phyloP scores from a whole-genome alignment of 1,140 invertebrate species.

The Dufourea novaeangliae region DNA sequence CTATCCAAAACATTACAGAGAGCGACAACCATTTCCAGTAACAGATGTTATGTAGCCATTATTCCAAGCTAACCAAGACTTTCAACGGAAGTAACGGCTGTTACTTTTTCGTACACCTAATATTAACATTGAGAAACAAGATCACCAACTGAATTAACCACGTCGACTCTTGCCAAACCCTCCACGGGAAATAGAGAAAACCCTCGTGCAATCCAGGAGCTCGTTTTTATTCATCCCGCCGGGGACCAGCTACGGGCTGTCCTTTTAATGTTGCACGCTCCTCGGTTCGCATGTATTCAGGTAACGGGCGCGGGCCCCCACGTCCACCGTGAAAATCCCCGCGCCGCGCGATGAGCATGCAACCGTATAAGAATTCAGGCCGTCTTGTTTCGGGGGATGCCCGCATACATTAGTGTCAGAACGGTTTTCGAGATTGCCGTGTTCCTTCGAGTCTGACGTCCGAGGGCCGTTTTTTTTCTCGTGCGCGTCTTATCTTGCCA shows the following conservation, averaged over 20 bases:
- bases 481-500: neutral
- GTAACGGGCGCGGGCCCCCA: neutral
- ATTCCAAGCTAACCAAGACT: too few species aligned
- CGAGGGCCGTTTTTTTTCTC: neutral
- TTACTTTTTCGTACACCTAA: too few species aligned
- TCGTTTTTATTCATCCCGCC: slow-evolving; percentile 10
- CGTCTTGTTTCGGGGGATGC: slow-evolving; percentile 39
- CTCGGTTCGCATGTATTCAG: slow-evolving; percentile 12
- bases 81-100: too few species aligned
- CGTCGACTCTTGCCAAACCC: too few species aligned
- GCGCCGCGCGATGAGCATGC: slow-evolving; percentile 25
- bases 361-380: slow-evolving; percentile 30
- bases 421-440: slow-evolving; percentile 38
- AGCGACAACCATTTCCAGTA: too few species aligned
- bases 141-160: too few species aligned
- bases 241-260: slow-evolving; percentile 20
- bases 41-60: too few species aligned
- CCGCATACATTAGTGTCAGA: slow-evolving; percentile 55
- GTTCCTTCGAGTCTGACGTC: slow-evolving; percentile 27
- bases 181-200: slow-evolving; percentile 2
- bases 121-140: too few species aligned
- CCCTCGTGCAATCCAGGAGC: neutral
- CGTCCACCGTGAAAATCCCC: slow-evolving; percentile 39
- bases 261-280: slow-evolving; percentile 41
- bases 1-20: too few species aligned